phyloP scores from a whole-genome alignment of 2,113 vertebrate genomes.

The Bostrychus sinensis region DNA sequence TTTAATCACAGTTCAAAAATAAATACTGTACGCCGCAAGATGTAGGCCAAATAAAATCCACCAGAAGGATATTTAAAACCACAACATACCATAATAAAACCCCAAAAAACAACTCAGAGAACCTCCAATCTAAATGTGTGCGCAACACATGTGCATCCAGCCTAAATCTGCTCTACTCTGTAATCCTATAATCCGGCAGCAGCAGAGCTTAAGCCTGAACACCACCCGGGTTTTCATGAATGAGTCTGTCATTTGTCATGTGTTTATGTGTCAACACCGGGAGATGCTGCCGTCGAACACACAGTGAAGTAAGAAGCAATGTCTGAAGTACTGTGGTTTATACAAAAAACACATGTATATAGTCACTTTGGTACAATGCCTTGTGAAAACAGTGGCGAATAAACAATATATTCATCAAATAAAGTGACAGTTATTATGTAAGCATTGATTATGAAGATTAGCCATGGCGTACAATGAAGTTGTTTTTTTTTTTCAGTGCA shows the following conservation, averaged over 20 bases:
- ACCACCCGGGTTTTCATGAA: constrained; percentile 58
- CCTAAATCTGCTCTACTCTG: constrained; percentile 49
- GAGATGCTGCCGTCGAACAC: background rate
- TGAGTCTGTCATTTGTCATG: constrained; percentile 53
- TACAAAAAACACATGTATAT: too few species aligned
- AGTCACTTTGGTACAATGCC: too few species aligned
- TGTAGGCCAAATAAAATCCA: constrained; percentile 18
- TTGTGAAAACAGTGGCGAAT: too few species aligned
- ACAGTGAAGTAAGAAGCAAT: background rate
- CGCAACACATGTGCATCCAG: constrained; percentile 12
- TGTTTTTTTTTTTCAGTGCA: too few species aligned
- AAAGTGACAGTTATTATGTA: too few species aligned
- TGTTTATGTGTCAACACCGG: constrained; percentile 21
- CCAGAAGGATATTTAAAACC: constrained; percentile 21
- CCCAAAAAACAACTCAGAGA: constrained; percentile 3
- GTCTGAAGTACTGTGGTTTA: too few species aligned
- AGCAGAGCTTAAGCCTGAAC: constrained; percentile 59
- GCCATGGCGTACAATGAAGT: too few species aligned
- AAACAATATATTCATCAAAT: too few species aligned
- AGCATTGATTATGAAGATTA: too few species aligned
- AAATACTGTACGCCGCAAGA: constrained; percentile 2
- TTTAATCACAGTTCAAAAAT: constrained; percentile 1
- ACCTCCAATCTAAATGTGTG: constrained; percentile 8
- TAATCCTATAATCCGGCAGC: constrained; percentile 72
- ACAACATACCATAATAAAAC: constrained; percentile 6